Evolutionary conservation across 2,888 invertebrate species (phyloP).

Genomic region (Polyommatus iphigenia): DNA sequence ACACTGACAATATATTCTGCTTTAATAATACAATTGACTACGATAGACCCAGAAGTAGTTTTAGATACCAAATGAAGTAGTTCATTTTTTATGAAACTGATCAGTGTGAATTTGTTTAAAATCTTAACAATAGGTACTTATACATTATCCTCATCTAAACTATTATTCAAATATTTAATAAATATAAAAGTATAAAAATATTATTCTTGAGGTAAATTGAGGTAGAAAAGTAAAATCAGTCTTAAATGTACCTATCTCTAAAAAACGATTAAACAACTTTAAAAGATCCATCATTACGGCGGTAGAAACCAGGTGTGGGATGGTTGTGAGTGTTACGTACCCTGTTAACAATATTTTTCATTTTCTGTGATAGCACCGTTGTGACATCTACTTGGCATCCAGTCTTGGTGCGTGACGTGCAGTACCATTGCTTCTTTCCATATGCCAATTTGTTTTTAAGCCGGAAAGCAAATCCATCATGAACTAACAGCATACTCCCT

Average conservation of each 20-base stretch:
- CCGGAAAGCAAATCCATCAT: constrained; percentile 67
- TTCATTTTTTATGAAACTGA: background rate
- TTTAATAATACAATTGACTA: no score
- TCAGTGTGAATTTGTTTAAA: background rate
- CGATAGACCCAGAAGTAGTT: no score
- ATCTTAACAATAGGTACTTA: background rate
- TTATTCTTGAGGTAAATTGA: constrained; percentile 37
- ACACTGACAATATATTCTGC: no score
- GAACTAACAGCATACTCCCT: constrained; percentile 65
- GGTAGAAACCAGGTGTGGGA: constrained; percentile 64
- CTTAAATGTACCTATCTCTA: constrained; percentile 33
- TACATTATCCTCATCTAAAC: constrained; percentile 28
- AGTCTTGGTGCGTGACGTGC: constrained; percentile 64
- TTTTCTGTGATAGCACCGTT: constrained; percentile 53
- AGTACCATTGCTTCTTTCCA: constrained; percentile 74
- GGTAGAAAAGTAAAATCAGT: constrained; percentile 42
- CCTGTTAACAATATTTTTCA: constrained; percentile 57
- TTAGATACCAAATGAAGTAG: no score
- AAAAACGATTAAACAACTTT: constrained; percentile 56
- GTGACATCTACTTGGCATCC: constrained; percentile 70
- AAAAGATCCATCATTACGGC: constrained; percentile 65
- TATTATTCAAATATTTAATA: constrained; percentile 29
- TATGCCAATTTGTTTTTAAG: constrained; percentile 70
- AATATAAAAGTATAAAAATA: constrained; percentile 37
- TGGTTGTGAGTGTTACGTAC: constrained; percentile 67